Conservation (phyloP, 2,888 invertebrate species). For the Pollenia labialis region DNA sequence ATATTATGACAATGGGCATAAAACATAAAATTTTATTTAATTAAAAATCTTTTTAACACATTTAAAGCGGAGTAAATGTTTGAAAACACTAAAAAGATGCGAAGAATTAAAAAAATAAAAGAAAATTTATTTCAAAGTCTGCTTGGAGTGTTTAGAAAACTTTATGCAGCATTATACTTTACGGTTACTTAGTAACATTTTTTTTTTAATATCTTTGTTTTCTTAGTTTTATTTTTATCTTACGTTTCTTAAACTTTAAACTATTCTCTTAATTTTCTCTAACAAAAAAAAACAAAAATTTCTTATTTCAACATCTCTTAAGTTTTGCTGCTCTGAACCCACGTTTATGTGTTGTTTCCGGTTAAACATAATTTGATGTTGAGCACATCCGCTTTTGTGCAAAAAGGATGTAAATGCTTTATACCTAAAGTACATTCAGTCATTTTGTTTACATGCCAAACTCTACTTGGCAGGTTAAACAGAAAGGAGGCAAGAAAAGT, state of each 20-base stretch:
- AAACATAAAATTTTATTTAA: slow-evolving; percentile 11
- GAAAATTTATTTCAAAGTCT: not conserved
- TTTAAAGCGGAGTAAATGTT: slow-evolving; percentile 18
- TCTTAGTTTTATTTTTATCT: not conserved
- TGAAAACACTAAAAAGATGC: not conserved
- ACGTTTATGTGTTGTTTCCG: slow-evolving; percentile 64
- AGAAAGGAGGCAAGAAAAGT: not conserved
- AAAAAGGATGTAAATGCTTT: slow-evolving; percentile 41
- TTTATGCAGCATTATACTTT: not conserved
- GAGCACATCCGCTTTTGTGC: slow-evolving; percentile 60
- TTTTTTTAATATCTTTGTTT: not conserved
- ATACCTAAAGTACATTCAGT: slow-evolving; percentile 18
- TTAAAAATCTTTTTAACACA: slow-evolving; percentile 20
- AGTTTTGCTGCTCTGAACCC: slow-evolving; percentile 42
- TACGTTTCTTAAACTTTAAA: not conserved
- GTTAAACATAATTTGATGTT: slow-evolving; percentile 67
- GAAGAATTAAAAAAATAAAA: not conserved
- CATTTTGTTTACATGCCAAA: slow-evolving; percentile 22
- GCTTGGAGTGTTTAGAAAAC: not conserved
- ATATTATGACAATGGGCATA: not conserved
- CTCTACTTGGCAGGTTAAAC: not conserved
- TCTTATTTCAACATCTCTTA: slow-evolving; percentile 30
- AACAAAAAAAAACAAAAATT: not conserved
- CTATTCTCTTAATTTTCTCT: slow-evolving; percentile 6
- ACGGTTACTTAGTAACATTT: slow-evolving; percentile 4